Evolutionary conservation across 2,113 vertebrate genomes (phyloP).

Genomic region (Apodemus sylvaticus): DNA sequence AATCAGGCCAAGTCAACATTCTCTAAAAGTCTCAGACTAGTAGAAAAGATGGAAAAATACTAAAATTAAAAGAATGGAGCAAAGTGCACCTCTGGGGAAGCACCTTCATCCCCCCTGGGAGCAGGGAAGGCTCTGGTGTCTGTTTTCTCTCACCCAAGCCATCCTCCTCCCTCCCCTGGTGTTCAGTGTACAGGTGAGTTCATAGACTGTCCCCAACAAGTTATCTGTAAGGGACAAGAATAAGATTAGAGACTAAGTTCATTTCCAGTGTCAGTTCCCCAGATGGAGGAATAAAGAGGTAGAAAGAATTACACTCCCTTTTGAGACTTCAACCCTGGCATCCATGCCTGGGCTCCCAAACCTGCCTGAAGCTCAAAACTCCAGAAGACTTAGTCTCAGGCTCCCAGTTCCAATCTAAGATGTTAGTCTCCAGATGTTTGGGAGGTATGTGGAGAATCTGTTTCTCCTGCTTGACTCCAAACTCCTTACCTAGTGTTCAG

Average conservation of each 20-base stretch:
- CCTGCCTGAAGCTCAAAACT: background rate
- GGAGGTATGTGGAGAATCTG: background rate
- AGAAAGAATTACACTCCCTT: background rate
- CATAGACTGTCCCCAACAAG: background rate
- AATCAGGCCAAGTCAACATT: background rate
- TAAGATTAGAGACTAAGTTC: background rate
- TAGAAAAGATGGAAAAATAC: background rate
- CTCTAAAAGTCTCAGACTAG: background rate
- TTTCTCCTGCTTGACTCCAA: conserved; percentile 6
- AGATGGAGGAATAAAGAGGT: background rate
- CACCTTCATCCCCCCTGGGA: background rate
- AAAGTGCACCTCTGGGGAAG: background rate
- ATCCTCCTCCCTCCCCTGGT: background rate
- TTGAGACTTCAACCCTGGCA: background rate
- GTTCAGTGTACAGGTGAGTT: background rate
- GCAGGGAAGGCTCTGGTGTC: background rate
- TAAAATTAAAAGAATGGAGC: background rate
- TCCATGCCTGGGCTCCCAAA: background rate
- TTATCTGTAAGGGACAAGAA: background rate
- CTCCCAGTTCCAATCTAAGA: background rate
- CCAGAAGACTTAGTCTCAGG: background rate
- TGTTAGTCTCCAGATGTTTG: background rate
- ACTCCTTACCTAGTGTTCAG: background rate
- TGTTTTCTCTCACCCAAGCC: background rate
- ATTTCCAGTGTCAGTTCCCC: background rate